phyloP scores from a whole-genome alignment of 2,888 invertebrate species.

The Myathropa florea region DNA sequence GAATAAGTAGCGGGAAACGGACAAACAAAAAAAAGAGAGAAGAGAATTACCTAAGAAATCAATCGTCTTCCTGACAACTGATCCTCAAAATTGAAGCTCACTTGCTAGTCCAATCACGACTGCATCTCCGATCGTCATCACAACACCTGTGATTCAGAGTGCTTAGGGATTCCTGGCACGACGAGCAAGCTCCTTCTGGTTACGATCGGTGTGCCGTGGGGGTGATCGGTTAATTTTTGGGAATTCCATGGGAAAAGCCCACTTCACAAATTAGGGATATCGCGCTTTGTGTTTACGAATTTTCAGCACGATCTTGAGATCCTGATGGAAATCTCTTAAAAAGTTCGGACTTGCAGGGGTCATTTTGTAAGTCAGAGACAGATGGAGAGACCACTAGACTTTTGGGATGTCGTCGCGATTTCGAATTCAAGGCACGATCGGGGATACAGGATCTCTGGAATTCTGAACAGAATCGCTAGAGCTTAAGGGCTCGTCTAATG shows the following conservation, averaged over 20 bases:
- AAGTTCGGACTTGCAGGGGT: not conserved
- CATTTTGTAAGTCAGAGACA: too few species aligned
- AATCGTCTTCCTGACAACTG: not conserved
- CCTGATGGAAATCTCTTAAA: not conserved
- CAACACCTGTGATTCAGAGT: not conserved
- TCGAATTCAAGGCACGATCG: too few species aligned
- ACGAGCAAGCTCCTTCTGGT: not conserved
- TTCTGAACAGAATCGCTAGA: too few species aligned
- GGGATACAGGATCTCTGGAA: too few species aligned
- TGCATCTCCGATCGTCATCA: not conserved
- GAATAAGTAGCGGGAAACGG: not conserved
- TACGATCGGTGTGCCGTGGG: not conserved
- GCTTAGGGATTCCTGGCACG: not conserved
- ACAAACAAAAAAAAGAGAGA: too few species aligned
- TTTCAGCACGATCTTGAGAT: not conserved
- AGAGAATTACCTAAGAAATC: not conserved
- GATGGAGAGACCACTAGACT: too few species aligned
- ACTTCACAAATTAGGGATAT: not conserved
- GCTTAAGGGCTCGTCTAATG: too few species aligned
- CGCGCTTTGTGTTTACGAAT: not conserved
- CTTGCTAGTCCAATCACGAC: not conserved
- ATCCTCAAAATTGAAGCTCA: not conserved
- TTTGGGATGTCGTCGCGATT: too few species aligned
- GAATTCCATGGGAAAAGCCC: not conserved
- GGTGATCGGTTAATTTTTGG: not conserved